Percentiles rank a stretch among this genome's conserved stretches.
These are phyloP conservation scores for Halictus rubicundus DNA, from an alignment of 1,140 invertebrate genomes.

Conservation along the genomic window DNA sequence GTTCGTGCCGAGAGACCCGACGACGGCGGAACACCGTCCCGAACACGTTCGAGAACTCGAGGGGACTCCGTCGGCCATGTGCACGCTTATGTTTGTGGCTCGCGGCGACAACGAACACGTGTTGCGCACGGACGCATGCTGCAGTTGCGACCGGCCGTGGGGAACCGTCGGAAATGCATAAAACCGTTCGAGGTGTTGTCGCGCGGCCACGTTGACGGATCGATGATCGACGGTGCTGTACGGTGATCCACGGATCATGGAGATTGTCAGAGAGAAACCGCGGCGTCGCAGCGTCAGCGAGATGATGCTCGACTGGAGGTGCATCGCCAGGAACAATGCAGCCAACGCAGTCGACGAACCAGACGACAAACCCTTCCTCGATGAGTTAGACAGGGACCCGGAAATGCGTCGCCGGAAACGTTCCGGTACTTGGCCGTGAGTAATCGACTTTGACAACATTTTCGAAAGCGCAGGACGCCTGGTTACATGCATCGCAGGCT, in stretches of 20 bases:
- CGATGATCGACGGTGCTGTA: neutral
- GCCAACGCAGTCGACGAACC: slow-evolving; percentile 9
- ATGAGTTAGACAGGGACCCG: slow-evolving; percentile 62
- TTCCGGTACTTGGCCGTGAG: slow-evolving; percentile 78
- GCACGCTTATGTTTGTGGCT: neutral
- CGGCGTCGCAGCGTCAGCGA: slow-evolving; percentile 71
- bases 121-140: neutral
- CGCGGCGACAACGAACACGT: neutral
- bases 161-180: neutral
- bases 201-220: neutral
- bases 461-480: neutral
- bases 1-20: no score
- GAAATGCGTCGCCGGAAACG: slow-evolving; percentile 71
- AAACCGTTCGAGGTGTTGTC: neutral
- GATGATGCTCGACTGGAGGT: slow-evolving; percentile 66
- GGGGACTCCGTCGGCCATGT: no score
- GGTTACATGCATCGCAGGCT: neutral
- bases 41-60: neutral
- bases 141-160: no score
- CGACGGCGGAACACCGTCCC: no score
- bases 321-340: slow-evolving; percentile 36
- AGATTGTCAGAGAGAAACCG: slow-evolving; percentile 68
- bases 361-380: slow-evolving; percentile 32
- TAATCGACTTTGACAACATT: slow-evolving; percentile 45
- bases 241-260: slow-evolving; percentile 46